phyloP scores from a whole-genome alignment of 2,797 vertebrate species.

The Ataeniobius toweri region DNA sequence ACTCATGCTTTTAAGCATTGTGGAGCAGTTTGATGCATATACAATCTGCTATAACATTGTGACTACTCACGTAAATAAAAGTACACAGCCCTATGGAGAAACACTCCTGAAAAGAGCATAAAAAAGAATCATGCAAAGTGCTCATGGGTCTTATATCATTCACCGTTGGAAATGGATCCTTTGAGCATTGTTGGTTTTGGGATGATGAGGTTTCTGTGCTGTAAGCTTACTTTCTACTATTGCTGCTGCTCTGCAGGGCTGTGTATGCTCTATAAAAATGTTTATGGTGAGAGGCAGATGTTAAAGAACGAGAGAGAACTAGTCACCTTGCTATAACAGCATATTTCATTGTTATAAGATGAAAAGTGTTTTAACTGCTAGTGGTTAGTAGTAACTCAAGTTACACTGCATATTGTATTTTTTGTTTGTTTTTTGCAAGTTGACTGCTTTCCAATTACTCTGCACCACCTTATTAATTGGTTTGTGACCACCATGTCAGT shows the following conservation, averaged over 20 bases:
- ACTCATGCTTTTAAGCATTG: constrained; percentile 33
- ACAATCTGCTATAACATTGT: neutral
- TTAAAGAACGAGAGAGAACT: neutral
- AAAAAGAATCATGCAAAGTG: neutral
- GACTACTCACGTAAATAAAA: neutral
- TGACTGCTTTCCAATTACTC: neutral
- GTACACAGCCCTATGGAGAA: neutral
- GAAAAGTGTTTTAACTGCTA: neutral
- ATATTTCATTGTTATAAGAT: neutral
- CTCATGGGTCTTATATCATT: neutral
- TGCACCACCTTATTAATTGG: neutral
- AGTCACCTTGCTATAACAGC: neutral
- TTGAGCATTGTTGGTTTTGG: neutral
- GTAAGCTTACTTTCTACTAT: neutral
- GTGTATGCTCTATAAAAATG: neutral
- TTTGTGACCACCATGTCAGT: neutral
- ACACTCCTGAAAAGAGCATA: neutral
- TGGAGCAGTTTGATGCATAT: constrained; percentile 1
- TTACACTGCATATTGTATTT: neutral
- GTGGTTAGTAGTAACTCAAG: neutral
- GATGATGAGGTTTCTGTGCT: neutral
- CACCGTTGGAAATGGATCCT: neutral
- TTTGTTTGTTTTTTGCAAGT: neutral
- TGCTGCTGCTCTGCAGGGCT: too few species aligned
- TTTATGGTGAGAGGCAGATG: neutral